Conservation (phyloP, 2,888 invertebrate genomes). For the Agrochola circellaris region DNA sequence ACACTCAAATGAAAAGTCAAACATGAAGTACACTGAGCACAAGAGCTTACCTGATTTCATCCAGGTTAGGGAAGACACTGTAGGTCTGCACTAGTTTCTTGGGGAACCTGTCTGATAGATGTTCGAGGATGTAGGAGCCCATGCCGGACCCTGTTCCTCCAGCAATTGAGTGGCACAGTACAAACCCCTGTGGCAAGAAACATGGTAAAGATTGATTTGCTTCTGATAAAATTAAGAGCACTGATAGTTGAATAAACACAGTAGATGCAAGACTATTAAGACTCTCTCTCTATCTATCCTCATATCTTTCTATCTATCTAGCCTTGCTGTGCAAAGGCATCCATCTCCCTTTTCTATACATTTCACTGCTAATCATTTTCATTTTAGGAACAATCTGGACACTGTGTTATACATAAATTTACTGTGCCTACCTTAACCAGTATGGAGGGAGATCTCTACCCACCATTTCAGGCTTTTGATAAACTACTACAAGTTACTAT, state of each 20-base stretch:
- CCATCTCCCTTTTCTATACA: neutral
- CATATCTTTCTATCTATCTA: neutral
- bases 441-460: neutral
- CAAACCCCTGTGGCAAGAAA: conserved; percentile 94
- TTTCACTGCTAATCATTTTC: neutral
- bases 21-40: neutral
- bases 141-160: conserved; percentile 99
- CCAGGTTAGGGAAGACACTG: conserved; percentile 99
- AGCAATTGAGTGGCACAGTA: conserved; percentile 99
- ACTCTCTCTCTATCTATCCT: neutral
- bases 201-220: neutral
- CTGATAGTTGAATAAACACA: neutral
- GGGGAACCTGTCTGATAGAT: conserved; percentile 97
- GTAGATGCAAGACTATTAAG: neutral
- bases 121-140: conserved; percentile 98
- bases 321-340: neutral
- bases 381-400: too few species aligned
- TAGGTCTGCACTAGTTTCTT: conserved; percentile 99
- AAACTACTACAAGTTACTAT: neutral
- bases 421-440: neutral
- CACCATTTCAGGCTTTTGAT: neutral
- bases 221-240: neutral
- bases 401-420: neutral
- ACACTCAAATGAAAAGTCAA: neutral
- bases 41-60: conserved; percentile 94